Evolutionary conservation across 2,888 invertebrate genomes (phyloP), one percentile per base, ranked within the genome.

Genomic region (Dynastes maya): DNA sequence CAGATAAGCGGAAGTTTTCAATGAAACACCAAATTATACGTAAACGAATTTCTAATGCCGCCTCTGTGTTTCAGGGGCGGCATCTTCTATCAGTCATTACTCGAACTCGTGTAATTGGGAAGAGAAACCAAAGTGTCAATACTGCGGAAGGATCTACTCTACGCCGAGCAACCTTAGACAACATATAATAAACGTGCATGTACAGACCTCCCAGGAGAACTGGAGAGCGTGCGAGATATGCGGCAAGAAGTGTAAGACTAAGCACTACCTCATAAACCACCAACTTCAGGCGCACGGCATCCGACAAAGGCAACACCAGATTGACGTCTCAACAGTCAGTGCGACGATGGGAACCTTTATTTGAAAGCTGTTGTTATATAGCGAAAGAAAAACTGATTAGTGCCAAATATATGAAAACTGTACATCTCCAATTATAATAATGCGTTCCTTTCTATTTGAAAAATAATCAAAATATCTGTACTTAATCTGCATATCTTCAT

Each of bases 151-250:
- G 88, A 91, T 92, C 89, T 93, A 93, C 91, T 93, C 93, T 86
- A 93, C 93, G 87, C 92, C 92, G 85, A 93, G 93, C 90, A 94
- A 94, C 91, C 91, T 94, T 87, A 92, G 93, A 88, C 94, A 94
- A 90, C 94, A 94, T 90, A 92, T 94, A 89, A 93, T 93, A 90
- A 94, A 94, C 89, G 93, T 94, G 88, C 94, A 94, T 90, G 92
- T 92, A 88, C 91, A 92, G 89, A 92, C 93, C 84, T 91, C 93
- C 86, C 91, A 92, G 86, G 93, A 93, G 87, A 91, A 92, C 88
- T 93, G 94, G 93, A 92, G 92, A 86, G 92, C 92, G 86, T 94
- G 94, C 90, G 91, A 92, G 88, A 92, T 93, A 86, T 94, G 94
- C 90, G 93, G 93, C 86, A 94, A 94, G 90, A 92, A 92, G 87